Evolutionary conservation across 2,888 invertebrate genomes (phyloP).

Genomic region (Mesorhabditis spiculigera): DNA sequence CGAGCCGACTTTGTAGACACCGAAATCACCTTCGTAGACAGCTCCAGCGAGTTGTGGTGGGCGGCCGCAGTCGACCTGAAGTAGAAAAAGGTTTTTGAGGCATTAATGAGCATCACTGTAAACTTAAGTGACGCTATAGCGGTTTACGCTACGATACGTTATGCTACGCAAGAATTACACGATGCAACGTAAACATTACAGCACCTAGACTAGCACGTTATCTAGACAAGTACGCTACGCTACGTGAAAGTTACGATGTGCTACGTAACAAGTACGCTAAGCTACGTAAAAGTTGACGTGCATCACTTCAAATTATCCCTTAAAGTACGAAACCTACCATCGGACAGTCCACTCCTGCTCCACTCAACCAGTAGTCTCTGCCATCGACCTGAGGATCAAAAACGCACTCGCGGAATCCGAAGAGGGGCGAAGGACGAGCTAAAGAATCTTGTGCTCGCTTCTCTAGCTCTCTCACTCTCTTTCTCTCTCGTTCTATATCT

Average conservation of each 20-base stretch:
- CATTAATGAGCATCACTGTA: neutral
- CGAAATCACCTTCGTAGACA: slow-evolving; percentile 76
- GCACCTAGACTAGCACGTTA: no score
- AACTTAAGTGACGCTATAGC: no score
- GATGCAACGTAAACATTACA: no score
- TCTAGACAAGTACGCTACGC: neutral
- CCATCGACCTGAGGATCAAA: slow-evolving; percentile 79
- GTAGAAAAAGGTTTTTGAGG: slow-evolving; percentile 31
- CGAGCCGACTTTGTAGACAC: slow-evolving; percentile 68
- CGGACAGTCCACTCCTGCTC: slow-evolving; percentile 48
- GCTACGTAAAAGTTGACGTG: no score
- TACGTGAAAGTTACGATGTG: neutral
- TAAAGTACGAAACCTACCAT: slow-evolving; percentile 9
- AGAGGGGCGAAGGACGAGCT: slow-evolving; percentile 73
- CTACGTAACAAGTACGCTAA: neutral
- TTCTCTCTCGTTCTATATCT: no score
- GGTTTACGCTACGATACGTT: no score
- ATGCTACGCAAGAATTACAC: no score
- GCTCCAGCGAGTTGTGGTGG: slow-evolving; percentile 89
- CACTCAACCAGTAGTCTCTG: slow-evolving; percentile 58
- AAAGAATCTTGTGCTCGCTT: neutral
- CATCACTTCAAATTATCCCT: neutral
- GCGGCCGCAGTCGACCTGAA: slow-evolving; percentile 79
- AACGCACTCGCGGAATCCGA: slow-evolving; percentile 86
- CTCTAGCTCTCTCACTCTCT: neutral